These are phyloP conservation scores for Chelon auratus DNA, from an alignment of 2,797 vertebrate genomes.

Conservation along the genomic window DNA sequence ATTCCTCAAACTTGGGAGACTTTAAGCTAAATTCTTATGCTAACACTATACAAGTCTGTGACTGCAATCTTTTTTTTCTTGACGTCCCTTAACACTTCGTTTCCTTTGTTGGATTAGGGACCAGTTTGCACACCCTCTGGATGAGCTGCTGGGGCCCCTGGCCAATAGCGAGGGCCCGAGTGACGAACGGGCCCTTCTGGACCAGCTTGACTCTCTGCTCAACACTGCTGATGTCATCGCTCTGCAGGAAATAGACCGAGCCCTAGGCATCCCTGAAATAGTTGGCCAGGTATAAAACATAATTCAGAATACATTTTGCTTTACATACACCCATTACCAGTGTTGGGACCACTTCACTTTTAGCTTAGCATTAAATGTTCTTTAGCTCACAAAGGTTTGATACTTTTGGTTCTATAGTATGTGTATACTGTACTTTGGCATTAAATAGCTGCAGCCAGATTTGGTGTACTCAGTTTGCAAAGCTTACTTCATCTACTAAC, in stretches of 20 bases:
- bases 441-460: too few relatives aligned
- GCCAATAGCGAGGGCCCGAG: slow-evolving; percentile 90
- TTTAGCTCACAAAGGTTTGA: not conserved
- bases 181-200: slow-evolving; percentile 93
- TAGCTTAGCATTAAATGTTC: not conserved
- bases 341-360: not conserved
- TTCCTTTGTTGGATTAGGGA: slow-evolving; percentile 80
- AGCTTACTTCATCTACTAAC: not conserved
- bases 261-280: slow-evolving; percentile 96
- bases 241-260: slow-evolving; percentile 96
- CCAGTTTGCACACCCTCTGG: slow-evolving; percentile 89
- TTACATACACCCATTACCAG: not conserved
- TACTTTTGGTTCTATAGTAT: not conserved
- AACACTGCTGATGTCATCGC: slow-evolving; percentile 94
- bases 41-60: not conserved
- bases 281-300: slow-evolving; percentile 90
- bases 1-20: not conserved
- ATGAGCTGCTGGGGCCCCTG: slow-evolving; percentile 91
- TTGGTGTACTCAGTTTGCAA: not conserved
- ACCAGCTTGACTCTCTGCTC: slow-evolving; percentile 94
- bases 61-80: not conserved
- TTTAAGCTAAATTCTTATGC: not conserved
- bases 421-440: not conserved
- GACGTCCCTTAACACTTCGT: not conserved
- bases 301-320: not conserved